Evolutionary conservation across 1,140 invertebrate species (phyloP).

Genomic region (Spodoptera frugiperda): DNA sequence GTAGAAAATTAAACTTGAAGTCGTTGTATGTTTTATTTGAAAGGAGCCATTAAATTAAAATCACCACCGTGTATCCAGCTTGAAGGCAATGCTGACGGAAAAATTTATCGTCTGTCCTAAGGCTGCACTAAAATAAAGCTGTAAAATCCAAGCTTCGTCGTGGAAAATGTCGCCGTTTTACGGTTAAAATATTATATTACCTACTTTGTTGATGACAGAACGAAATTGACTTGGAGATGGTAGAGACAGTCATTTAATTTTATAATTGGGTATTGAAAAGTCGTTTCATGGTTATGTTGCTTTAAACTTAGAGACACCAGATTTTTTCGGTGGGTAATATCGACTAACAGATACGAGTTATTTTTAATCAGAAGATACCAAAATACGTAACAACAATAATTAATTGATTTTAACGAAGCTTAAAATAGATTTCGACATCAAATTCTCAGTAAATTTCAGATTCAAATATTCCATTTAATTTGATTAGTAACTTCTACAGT

Average conservation of each 20-base stretch:
- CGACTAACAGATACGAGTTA: no score
- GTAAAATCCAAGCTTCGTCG: constrained; percentile 43
- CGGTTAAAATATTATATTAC: constrained; percentile 49
- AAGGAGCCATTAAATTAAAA: constrained; percentile 12
- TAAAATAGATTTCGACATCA: background rate
- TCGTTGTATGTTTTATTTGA: constrained; percentile 15
- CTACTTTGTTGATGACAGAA: constrained; percentile 51
- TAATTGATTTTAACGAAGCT: no score
- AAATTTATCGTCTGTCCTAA: constrained; percentile 47
- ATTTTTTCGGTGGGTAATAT: no score
- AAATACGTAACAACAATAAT: no score
- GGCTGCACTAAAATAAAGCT: constrained; percentile 51
- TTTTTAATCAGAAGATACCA: no score
- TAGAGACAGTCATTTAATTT: background rate
- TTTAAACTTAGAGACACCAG: no score
- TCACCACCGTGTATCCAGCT: background rate
- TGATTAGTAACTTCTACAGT: no score
- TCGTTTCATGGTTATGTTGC: background rate
- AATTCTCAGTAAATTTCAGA: no score
- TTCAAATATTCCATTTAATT: no score
- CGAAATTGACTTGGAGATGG: constrained; percentile 19
- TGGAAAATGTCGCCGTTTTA: constrained; percentile 43
- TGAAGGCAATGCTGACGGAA: constrained; percentile 36
- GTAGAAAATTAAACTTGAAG: constrained; percentile 21
- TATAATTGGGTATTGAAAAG: background rate